Evolutionary conservation across 2,113 vertebrate genomes (phyloP).

Genomic region (Dryoscopus gambensis): DNA sequence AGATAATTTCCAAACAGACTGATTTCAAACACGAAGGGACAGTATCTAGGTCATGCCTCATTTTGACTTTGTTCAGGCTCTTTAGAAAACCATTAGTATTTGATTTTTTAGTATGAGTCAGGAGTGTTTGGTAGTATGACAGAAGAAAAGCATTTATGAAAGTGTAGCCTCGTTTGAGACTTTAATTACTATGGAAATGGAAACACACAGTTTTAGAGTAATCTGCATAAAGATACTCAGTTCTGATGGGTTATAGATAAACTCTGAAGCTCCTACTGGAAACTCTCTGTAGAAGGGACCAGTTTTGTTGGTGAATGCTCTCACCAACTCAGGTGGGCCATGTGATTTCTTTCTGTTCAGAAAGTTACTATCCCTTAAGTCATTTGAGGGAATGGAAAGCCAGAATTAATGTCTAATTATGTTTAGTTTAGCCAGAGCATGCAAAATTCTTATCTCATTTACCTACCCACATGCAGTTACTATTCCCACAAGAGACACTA

Average conservation of each 20-base stretch:
- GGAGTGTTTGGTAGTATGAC: neutral
- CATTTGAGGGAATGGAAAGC: constrained; percentile 55
- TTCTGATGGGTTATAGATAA: neutral
- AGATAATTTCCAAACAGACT: constrained; percentile 6
- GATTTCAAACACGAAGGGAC: neutral
- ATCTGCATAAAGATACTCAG: neutral
- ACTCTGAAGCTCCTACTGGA: neutral
- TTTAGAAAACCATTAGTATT: neutral
- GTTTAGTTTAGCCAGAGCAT: constrained; percentile 49
- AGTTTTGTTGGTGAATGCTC: neutral
- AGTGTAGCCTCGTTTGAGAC: neutral
- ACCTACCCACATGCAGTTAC: constrained; percentile 44
- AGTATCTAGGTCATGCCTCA: neutral
- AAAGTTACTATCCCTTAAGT: constrained; percentile 42
- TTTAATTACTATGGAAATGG: neutral
- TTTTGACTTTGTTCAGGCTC: neutral
- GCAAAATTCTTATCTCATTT: constrained; percentile 66
- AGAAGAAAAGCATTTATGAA: neutral
- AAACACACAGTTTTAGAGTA: neutral
- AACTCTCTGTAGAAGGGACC: neutral
- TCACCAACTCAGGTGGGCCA: constrained; percentile 33
- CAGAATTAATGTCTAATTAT: constrained; percentile 52
- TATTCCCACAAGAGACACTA: constrained; percentile 61
- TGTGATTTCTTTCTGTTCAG: constrained; percentile 16
- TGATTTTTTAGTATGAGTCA: neutral